Evolutionary conservation across 2,113 vertebrate genomes (phyloP).

Genomic region (Emydura subglobosa): DNA sequence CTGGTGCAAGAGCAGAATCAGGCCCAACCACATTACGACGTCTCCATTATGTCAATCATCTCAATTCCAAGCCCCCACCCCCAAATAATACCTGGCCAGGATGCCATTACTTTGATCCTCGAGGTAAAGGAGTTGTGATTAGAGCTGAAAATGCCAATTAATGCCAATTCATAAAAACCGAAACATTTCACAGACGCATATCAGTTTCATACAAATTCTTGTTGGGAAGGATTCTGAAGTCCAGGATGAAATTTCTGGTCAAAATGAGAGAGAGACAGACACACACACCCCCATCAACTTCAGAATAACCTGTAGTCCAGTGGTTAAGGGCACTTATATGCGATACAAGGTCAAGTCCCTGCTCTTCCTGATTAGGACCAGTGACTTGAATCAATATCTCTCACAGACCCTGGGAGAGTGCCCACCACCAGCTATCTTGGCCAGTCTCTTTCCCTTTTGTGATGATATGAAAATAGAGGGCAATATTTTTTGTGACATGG

Average conservation of each 20-base stretch:
- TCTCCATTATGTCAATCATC: neutral
- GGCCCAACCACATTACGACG: neutral
- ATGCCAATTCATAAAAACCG: neutral
- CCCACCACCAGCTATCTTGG: neutral
- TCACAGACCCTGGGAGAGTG: neutral
- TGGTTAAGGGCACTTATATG: neutral
- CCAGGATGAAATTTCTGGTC: too few species aligned
- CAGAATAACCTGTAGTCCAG: neutral
- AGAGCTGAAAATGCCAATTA: too few species aligned
- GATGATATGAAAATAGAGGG: neutral
- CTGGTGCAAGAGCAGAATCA: neutral
- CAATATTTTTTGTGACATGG: neutral
- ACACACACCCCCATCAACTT: neutral
- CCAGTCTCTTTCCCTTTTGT: neutral
- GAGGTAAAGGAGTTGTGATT: neutral
- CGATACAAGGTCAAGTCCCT: neutral
- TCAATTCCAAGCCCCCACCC: neutral
- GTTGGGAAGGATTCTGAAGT: too few species aligned
- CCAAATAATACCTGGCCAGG: neutral
- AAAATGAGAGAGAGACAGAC: too few species aligned
- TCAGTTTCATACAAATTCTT: too few species aligned
- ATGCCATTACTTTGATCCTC: rapidly evolving
- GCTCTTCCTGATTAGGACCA: neutral
- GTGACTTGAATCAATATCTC: neutral
- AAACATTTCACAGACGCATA: neutral